Evolutionary conservation across 23 tunicate species (phyloP).

Genomic region (Halocynthia aurantium): DNA sequence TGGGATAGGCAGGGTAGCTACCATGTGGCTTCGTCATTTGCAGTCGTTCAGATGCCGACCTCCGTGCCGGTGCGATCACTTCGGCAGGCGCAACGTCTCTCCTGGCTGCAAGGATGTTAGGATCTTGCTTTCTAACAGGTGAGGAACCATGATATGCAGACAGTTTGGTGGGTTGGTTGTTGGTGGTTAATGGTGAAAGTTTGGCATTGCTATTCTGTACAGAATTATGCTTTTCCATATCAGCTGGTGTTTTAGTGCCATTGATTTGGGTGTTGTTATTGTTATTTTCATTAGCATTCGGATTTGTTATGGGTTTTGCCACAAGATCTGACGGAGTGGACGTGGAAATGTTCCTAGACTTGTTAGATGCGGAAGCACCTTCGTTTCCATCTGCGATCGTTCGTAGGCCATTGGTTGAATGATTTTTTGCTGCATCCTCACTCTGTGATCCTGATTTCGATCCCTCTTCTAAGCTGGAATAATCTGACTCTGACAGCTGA

Average conservation of each 20-base stretch:
- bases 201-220: not conserved
- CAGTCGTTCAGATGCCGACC: conserved; percentile 16
- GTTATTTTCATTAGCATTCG: not conserved
- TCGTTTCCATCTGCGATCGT: conserved; percentile 29
- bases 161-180: not conserved
- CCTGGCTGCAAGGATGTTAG: not conserved
- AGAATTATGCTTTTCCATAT: not conserved
- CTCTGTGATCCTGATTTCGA: not conserved
- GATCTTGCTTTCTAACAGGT: not conserved
- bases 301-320: not conserved
- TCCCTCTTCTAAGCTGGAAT: not conserved
- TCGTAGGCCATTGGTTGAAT: conserved; percentile 2
- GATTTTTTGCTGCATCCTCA: not conserved
- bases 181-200: not conserved
- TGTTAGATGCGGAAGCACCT: not conserved
- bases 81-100: conserved; percentile 5
- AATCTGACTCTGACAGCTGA: no score
- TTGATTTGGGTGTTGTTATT: not conserved
- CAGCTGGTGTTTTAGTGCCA: not conserved
- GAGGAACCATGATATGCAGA: not conserved
- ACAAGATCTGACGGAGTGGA: not conserved
- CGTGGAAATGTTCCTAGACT: not conserved
- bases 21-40: conserved; percentile 6
- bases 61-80: not conserved
- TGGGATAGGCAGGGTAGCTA: conserved; percentile 1